Evolutionary conservation across 2,113 vertebrate genomes (phyloP).

Genomic region (Pteruthius melanotis): DNA sequence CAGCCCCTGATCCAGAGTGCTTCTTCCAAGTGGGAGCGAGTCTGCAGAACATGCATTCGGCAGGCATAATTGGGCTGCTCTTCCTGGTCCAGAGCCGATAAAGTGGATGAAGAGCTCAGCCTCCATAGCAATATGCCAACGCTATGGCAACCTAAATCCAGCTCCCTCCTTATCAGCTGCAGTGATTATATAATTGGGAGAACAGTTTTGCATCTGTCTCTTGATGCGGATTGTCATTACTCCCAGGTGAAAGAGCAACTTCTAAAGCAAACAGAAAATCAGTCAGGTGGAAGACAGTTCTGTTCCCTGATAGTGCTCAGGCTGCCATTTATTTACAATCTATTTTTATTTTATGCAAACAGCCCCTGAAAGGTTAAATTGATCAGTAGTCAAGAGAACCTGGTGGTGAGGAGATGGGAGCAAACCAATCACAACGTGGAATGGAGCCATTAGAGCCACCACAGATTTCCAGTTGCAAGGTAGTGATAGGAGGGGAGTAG

Average conservation of each 20-base stretch:
- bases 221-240: slow-evolving; percentile 27
- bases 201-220: slow-evolving; percentile 69
- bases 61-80: not conserved
- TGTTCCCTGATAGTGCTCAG: not conserved
- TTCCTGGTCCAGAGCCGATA: slow-evolving; percentile 22
- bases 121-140: slow-evolving; percentile 70
- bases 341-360: slow-evolving; percentile 12
- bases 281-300: not conserved
- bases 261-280: slow-evolving; percentile 29
- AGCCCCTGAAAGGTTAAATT: slow-evolving; percentile 26
- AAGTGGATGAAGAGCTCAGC: slow-evolving; percentile 57
- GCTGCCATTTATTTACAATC: slow-evolving; percentile 7
- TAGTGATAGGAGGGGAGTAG: not conserved
- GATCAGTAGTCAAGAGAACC: slow-evolving; percentile 19
- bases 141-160: slow-evolving; percentile 77
- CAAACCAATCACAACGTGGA: not conserved
- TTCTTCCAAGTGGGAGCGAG: not conserved
- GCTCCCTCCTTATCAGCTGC: slow-evolving; percentile 73
- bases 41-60: not conserved
- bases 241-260: slow-evolving; percentile 65
- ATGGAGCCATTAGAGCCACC: not conserved
- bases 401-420: slow-evolving; percentile 2
- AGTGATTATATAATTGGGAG: slow-evolving; percentile 81
- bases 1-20: not conserved
- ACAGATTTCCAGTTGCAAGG: not conserved